Conservation (phyloP, 37 sponge, comb jelly and placozoan species). For the Beroe ovata region DNA sequence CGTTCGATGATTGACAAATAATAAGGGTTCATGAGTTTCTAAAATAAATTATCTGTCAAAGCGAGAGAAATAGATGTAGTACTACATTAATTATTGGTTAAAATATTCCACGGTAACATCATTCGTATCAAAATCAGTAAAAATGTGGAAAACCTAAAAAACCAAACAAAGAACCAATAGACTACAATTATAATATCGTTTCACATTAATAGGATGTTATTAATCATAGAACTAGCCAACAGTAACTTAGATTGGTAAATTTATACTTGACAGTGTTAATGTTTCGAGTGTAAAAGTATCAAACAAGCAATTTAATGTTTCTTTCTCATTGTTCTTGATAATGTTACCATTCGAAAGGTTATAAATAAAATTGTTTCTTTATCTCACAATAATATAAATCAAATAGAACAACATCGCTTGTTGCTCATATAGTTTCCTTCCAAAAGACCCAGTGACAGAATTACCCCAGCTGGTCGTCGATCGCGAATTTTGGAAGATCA, state of each 20-base stretch:
- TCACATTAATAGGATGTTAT: too few relatives aligned
- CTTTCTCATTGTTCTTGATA: not conserved
- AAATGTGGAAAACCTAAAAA: constrained; percentile 63
- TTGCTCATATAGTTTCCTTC: too few relatives aligned
- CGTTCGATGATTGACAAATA: too few relatives aligned
- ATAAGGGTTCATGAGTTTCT: not conserved
- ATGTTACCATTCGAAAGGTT: too few relatives aligned
- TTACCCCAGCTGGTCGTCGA: too few relatives aligned
- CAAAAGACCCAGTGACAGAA: too few relatives aligned
- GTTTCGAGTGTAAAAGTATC: not conserved
- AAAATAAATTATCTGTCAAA: constrained; percentile 55
- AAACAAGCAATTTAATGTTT: not conserved
- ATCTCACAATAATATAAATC: not conserved
- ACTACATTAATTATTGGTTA: constrained; percentile 39
- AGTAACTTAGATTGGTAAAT: too few relatives aligned
- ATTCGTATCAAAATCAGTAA: constrained; percentile 58
- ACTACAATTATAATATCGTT: too few relatives aligned
- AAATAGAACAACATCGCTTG: not conserved
- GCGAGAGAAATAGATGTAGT: too few relatives aligned
- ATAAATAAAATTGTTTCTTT: not conserved
- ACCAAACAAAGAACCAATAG: constrained; percentile 33
- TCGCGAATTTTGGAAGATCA: too few relatives aligned
- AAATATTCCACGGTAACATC: constrained; percentile 30
- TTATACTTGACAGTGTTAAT: too few relatives aligned
- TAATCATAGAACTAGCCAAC: too few relatives aligned